A percentile compares a stretch with the other conserved stretches of the same genome.
These are phyloP conservation scores for Colius striatus DNA, from an alignment of 2,113 vertebrate genomes.

Conservation along the genomic window DNA sequence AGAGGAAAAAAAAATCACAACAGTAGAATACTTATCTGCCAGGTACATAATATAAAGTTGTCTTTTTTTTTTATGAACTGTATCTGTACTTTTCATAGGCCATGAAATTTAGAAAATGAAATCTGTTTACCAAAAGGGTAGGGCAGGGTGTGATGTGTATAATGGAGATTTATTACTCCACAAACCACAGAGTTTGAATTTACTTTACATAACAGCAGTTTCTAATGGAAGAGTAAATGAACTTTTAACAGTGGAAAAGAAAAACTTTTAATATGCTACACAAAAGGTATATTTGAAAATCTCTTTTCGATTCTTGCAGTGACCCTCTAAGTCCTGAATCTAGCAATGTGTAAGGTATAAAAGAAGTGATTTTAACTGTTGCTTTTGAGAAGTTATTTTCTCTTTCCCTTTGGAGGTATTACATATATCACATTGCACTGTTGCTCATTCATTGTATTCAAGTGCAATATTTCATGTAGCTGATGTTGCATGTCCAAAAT, in stretches of 20 bases:
- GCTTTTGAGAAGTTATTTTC: neutral
- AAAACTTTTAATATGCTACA: neutral
- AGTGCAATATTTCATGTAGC: neutral
- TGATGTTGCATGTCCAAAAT: neutral
- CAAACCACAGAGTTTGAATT: neutral
- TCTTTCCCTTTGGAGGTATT: neutral
- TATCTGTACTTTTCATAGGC: neutral
- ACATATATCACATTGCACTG: neutral
- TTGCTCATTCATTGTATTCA: neutral
- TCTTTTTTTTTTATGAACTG: neutral
- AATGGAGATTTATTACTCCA: neutral
- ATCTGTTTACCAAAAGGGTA: neutral
- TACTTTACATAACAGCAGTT: neutral
- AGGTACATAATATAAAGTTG: neutral
- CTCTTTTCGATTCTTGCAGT: neutral
- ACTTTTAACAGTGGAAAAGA: neutral
- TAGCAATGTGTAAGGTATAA: neutral
- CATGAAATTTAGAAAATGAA: neutral
- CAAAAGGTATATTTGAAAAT: neutral
- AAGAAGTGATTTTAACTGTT: neutral
- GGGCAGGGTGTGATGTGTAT: neutral
- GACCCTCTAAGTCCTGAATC: neutral
- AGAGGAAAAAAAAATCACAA: neutral
- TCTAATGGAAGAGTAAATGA: neutral
- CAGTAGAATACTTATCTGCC: neutral